Evolutionary conservation across 64 coral and sea anemone species (phyloP).

Genomic region (Catalaphyllia jardinei): DNA sequence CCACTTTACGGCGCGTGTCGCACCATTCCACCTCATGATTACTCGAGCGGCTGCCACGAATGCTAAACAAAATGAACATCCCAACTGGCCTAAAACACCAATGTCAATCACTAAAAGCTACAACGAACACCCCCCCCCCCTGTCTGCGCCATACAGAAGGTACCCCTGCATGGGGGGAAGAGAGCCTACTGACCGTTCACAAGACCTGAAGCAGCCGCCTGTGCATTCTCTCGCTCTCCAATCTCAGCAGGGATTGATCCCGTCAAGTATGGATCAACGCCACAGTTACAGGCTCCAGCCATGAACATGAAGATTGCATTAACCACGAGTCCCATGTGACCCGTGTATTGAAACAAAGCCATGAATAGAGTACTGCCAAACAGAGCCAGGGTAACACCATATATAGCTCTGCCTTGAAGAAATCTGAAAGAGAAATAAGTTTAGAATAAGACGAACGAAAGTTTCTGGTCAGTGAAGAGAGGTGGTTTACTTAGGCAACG

Average conservation of each 20-base stretch:
- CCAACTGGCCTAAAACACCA: too few species aligned
- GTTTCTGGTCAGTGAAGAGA: too few species aligned
- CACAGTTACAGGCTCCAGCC: conserved; percentile 97
- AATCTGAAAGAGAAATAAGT: conserved; percentile 41
- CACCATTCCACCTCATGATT: too few species aligned
- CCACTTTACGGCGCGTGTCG: too few species aligned
- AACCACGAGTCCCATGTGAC: conserved; percentile 61
- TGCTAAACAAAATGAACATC: too few species aligned
- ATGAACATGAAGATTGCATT: conserved; percentile 92
- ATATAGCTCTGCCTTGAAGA: conserved; percentile 73
- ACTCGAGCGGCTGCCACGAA: too few species aligned
- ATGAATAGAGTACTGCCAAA: conserved; percentile 81
- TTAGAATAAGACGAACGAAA: too few species aligned
- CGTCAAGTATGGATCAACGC: conserved; percentile 89
- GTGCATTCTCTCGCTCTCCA: conserved; percentile 91
- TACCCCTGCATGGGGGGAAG: too few species aligned
- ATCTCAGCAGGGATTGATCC: conserved; percentile 92
- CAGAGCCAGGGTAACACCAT: conserved; percentile 72
- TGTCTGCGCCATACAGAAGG: too few species aligned
- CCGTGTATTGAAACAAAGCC: conserved; percentile 82
- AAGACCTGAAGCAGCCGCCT: conserved; percentile 94
- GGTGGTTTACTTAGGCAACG: too few species aligned
- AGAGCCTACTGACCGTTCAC: conserved; percentile 73
- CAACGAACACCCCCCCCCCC: too few species aligned
- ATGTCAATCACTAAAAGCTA: too few species aligned